phyloP scores from a whole-genome alignment of 1,140 invertebrate genomes.

The Nasonia giraulti region DNA sequence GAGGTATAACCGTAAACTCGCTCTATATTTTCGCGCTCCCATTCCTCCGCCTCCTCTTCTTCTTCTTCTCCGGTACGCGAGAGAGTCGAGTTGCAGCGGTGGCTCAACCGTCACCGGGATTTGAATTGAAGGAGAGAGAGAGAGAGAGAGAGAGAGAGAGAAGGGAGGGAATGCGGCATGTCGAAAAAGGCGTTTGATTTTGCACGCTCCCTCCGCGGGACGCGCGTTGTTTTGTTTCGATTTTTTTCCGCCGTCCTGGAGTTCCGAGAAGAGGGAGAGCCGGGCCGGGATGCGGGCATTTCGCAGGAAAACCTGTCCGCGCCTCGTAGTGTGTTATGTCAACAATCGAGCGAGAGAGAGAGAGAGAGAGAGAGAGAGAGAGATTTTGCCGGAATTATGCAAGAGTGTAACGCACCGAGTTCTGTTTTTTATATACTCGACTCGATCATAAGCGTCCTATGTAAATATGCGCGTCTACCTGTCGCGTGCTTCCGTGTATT shows the following conservation, averaged over 20 bases:
- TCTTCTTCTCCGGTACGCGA: not conserved
- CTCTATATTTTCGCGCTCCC: conserved; percentile 50
- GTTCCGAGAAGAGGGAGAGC: not conserved
- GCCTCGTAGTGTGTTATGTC: not conserved
- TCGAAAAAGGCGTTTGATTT: conserved; percentile 23
- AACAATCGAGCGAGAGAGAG: not conserved
- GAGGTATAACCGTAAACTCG: conserved; percentile 41
- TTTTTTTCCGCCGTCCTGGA: not conserved
- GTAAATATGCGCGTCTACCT: not conserved
- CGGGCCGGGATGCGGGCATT: not conserved
- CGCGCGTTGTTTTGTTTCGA: not conserved
- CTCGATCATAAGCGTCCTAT: not conserved
- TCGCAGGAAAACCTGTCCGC: not conserved
- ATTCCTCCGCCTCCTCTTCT: conserved; percentile 26
- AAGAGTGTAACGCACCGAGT: not conserved
- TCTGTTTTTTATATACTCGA: too few species aligned
- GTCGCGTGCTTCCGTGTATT: not conserved
- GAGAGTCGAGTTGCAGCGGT: not conserved
- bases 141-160: not conserved
- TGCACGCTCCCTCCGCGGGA: too few species aligned
- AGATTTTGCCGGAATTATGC: not conserved
- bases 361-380: too few species aligned
- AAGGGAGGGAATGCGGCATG: conserved; percentile 12
- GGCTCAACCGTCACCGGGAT: conserved; percentile 22
- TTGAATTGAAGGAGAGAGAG: conserved; percentile 17